These are phyloP conservation scores for Sarcophaga subvicina DNA, from an alignment of 2,888 invertebrate species.

Conservation along the genomic window DNA sequence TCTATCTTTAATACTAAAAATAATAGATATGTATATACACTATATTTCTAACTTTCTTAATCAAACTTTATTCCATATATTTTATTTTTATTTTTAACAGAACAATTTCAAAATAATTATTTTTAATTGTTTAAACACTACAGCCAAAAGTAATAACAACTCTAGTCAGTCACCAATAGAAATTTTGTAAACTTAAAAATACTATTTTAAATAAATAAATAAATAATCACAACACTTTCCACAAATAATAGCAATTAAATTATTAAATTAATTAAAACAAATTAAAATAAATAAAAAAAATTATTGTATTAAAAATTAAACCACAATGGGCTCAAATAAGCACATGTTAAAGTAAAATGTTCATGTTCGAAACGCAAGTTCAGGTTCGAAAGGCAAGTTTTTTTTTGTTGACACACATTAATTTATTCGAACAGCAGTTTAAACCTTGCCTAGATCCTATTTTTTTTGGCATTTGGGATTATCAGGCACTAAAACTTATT, in stretches of 20 bases:
- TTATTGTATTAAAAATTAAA: not conserved
- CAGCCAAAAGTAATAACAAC: not conserved
- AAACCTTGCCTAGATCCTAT: not conserved
- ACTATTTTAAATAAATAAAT: not conserved
- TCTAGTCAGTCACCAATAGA: not conserved
- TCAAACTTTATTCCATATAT: not conserved
- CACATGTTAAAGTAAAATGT: too few species aligned
- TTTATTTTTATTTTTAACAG: not conserved
- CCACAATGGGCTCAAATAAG: not conserved
- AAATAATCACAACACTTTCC: slow-evolving; percentile 7
- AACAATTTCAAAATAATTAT: not conserved
- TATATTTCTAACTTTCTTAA: too few species aligned
- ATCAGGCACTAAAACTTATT: too few species aligned
- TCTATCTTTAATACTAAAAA: too few species aligned
- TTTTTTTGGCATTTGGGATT: not conserved
- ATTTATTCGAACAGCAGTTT: too few species aligned
- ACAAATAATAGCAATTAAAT: not conserved
- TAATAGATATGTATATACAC: too few species aligned
- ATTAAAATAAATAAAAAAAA: slow-evolving; percentile 19
- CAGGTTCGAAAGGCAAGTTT: too few species aligned
- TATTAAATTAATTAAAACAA: slow-evolving; percentile 1
- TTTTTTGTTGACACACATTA: too few species aligned
- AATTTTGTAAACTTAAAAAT: not conserved
- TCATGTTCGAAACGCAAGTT: too few species aligned
- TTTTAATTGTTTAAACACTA: not conserved